A percentile compares a stretch with the other conserved stretches of the same genome.
phyloP scores from a whole-genome alignment of 2,797 vertebrate species.

The Crax fasciolata region DNA sequence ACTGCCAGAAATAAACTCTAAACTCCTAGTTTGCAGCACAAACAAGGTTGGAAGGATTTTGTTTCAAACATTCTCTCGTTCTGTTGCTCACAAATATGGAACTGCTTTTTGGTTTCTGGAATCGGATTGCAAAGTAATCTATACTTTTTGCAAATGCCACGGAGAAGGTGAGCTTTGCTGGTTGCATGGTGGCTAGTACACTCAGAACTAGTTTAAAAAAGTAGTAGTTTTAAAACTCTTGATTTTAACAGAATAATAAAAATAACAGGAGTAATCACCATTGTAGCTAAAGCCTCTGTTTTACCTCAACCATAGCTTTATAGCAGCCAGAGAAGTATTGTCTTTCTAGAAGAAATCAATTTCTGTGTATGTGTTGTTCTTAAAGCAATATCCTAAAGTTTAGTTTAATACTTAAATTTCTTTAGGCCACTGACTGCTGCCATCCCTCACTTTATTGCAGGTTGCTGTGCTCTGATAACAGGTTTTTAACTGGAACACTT shows the following conservation, averaged over 20 bases:
- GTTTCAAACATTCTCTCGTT: neutral
- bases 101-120: neutral
- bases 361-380: neutral
- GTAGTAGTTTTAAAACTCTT: neutral
- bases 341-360: neutral
- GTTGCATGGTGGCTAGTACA: neutral
- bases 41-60: neutral
- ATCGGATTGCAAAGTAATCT: neutral
- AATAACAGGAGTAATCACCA: neutral
- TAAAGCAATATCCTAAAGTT: neutral
- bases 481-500: neutral
- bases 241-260: neutral
- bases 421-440: neutral
- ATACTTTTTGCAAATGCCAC: neutral
- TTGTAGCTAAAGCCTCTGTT: neutral
- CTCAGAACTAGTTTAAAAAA: neutral
- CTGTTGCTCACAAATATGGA: neutral
- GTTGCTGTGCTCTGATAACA: neutral
- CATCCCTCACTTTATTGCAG: neutral
- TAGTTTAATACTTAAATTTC: neutral
- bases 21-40: neutral
- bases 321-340: neutral
- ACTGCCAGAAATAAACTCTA: slow-evolving; percentile 21
- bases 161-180: neutral
- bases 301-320: neutral